Percentiles rank a stretch among this genome's conserved stretches.
Conservation (phyloP, 2,797 vertebrate species). For the Glossophaga mutica region DNA sequence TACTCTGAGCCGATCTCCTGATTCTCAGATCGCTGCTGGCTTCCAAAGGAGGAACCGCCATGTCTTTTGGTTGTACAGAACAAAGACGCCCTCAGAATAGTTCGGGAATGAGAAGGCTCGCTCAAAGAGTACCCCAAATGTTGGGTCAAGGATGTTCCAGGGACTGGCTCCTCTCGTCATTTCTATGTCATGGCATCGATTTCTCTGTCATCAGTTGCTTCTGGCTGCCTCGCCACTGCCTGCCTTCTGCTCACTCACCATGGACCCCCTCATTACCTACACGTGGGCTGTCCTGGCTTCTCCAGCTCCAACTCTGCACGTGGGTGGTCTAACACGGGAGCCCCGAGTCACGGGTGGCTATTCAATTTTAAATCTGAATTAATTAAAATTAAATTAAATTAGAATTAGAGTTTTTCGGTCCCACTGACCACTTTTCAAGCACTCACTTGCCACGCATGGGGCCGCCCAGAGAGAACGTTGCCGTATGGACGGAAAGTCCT, state of each 20-base stretch:
- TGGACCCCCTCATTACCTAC: accelerated
- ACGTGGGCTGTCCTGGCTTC: accelerated
- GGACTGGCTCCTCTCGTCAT: not conserved
- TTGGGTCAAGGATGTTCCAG: not conserved
- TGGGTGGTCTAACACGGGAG: accelerated
- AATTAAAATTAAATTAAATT: not conserved
- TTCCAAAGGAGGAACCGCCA: not conserved
- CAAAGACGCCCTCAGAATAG: not conserved
- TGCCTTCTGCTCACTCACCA: not conserved
- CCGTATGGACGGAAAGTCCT: not conserved
- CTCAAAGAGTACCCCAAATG: not conserved
- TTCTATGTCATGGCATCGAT: not conserved
- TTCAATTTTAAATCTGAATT: not conserved
- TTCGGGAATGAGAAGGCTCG: not conserved
- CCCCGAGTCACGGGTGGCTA: not conserved
- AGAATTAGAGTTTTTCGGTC: not conserved
- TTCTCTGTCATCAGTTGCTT: not conserved
- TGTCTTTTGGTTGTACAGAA: not conserved
- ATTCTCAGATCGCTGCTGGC: not conserved
- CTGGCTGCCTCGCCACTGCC: not conserved
- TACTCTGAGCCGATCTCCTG: not conserved
- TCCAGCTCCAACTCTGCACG: not conserved
- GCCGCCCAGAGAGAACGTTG: accelerated
- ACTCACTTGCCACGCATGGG: not conserved
- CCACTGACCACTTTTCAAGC: not conserved